These are phyloP conservation scores for Sisyra terminalis DNA, from an alignment of 2,888 invertebrate genomes.

Conservation along the genomic window DNA sequence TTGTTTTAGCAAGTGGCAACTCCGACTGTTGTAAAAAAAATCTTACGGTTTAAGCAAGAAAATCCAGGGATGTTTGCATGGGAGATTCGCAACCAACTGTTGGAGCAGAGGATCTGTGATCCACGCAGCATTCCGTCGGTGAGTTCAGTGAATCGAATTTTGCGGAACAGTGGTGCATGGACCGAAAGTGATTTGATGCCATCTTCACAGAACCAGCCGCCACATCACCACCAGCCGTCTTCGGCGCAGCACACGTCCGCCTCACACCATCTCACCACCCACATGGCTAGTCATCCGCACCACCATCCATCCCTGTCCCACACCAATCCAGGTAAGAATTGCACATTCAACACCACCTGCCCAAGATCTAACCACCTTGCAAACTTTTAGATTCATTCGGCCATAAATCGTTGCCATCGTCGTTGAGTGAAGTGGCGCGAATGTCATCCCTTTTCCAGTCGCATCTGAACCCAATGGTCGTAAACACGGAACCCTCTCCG, in stretches of 20 bases:
- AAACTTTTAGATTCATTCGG: too few species aligned
- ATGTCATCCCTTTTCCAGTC: slow-evolving; percentile 23
- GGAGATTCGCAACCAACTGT: slow-evolving; percentile 85
- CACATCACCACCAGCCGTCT: slow-evolving; percentile 12
- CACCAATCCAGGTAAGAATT: too few species aligned
- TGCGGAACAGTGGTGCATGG: slow-evolving; percentile 76
- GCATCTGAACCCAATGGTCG: slow-evolving; percentile 29
- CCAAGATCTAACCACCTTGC: too few species aligned
- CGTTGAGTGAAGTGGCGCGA: slow-evolving; percentile 26
- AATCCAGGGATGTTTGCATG: slow-evolving; percentile 95
- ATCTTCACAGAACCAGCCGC: slow-evolving; percentile 25
- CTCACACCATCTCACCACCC: slow-evolving; percentile 4
- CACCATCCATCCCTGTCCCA: slow-evolving; percentile 20
- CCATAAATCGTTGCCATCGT: slow-evolving; percentile 28
- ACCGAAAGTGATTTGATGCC: slow-evolving; percentile 38
- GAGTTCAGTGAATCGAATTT: slow-evolving; percentile 84
- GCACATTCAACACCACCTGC: too few species aligned
- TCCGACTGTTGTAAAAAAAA: slow-evolving; percentile 88
- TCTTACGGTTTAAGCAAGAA: slow-evolving; percentile 83
- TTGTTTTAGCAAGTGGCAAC: slow-evolving; percentile 84
- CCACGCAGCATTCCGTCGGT: slow-evolving; percentile 84
- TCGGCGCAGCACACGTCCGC: slow-evolving; percentile 9
- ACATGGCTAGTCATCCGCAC: slow-evolving; percentile 4
- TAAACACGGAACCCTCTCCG: slow-evolving; percentile 19
- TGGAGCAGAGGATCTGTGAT: slow-evolving; percentile 81